A percentile compares a stretch with the other conserved stretches of the same genome.
phyloP scores from a whole-genome alignment of 1,140 invertebrate genomes.

The Latrodectus geometricus region DNA sequence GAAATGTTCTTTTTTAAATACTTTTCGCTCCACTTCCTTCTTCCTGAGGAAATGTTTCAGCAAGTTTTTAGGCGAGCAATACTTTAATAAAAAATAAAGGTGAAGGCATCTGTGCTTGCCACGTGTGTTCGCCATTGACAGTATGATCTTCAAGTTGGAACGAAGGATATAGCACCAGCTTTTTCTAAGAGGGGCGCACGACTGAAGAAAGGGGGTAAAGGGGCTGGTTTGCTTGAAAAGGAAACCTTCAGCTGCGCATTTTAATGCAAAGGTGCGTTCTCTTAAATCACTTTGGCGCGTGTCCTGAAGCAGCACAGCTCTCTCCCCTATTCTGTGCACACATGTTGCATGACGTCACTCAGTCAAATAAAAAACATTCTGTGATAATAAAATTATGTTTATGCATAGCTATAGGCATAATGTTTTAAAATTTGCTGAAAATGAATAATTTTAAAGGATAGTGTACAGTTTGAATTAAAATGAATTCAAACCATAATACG shows the following conservation, averaged over 20 bases:
- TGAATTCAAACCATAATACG: too few relatives aligned
- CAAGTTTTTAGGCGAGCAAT: not conserved
- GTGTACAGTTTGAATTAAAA: too few relatives aligned
- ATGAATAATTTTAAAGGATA: too few relatives aligned
- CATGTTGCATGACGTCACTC: not conserved
- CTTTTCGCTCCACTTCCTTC: not conserved
- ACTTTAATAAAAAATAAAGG: not conserved
- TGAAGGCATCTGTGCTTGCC: not conserved
- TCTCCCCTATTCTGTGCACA: not conserved
- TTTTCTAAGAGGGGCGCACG: not conserved
- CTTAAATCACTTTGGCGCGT: not conserved
- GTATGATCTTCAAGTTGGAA: not conserved
- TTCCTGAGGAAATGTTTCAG: not conserved
- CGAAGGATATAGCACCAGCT: not conserved
- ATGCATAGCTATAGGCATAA: too few relatives aligned
- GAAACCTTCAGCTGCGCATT: constrained; percentile 24
- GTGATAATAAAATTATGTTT: too few relatives aligned
- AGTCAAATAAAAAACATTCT: too few relatives aligned
- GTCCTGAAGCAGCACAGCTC: not conserved
- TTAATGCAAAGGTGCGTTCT: constrained; percentile 20
- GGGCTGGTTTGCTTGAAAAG: constrained; percentile 6
- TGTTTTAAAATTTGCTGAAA: too few relatives aligned
- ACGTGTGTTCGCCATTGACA: not conserved
- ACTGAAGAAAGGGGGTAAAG: not conserved
- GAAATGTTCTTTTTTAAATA: too few relatives aligned